Conservation (phyloP, 2,113 vertebrate genomes). For the Sterrhoptilus dennistouni region DNA sequence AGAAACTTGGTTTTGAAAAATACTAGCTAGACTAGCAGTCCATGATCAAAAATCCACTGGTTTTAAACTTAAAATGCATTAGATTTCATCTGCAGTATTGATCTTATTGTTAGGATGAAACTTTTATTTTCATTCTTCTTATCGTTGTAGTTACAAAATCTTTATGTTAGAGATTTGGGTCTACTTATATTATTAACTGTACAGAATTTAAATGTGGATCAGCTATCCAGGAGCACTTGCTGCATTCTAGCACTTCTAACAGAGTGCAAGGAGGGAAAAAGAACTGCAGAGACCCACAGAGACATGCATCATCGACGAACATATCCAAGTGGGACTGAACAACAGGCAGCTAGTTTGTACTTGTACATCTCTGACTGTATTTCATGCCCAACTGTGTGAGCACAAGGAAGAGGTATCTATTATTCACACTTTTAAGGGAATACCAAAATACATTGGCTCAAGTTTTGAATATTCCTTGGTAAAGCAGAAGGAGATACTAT, state of each 20-base stretch:
- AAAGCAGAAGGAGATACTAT: not conserved
- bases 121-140: not conserved
- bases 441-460: not conserved
- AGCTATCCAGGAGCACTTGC: not conserved
- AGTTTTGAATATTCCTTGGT: not conserved
- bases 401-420: not conserved
- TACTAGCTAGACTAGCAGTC: not conserved
- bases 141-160: not conserved
- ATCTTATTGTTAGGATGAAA: not conserved
- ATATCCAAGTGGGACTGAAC: not conserved
- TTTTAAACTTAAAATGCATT: not conserved
- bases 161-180: not conserved
- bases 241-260: not conserved
- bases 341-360: constrained; percentile 29
- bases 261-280: not conserved
- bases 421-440: not conserved
- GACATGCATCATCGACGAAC: not conserved
- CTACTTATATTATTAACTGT: not conserved
- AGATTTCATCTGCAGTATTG: not conserved
- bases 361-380: not conserved
- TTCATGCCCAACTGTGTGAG: constrained; percentile 1
- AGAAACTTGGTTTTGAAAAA: not conserved
- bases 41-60: not conserved
- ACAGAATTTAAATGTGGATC: not conserved
- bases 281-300: not conserved